Base-by-base conservation (phyloP, 2,113 vertebrate genomes). In the Pachycephala philippinensis region DNA sequence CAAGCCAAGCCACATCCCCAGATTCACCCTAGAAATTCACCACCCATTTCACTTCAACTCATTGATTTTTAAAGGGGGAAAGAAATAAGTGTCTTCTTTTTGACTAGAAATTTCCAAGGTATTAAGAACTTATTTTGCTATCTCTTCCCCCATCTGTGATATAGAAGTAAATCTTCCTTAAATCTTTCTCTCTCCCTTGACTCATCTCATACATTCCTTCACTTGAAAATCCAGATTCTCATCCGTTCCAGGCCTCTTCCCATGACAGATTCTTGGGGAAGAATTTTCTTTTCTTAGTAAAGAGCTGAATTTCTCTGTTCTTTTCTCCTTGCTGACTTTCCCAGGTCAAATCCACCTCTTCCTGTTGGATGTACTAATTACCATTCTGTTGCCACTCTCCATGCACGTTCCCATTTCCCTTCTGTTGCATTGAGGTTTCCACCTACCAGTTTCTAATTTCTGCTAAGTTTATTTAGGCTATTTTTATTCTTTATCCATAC, bases 151-250 rank as follows among this genome's bases (percentile, higher is more conserved):
- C 93, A 93, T 93, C 94, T 94, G 54, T 42, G 85, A 76, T 49
- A 49, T 0, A 83, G 74, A 93, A 95, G 61, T 93, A 95, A 96
- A 95, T 88, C 90, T 91, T 88, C n/a, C 82, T 75, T 86, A 89
- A 93, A 89, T 83, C 87, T 76, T 71, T 54, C 31, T 72, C 53
- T 91, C 89, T 60, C 90, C 88, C 87, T 80, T 90, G 90, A 93
- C 90, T 93, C 90, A 85, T 88, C 66, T 95, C 49, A 52, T 52
- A 75, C 71, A 88, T 96, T 94, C 84, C 49, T 91, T 78, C 74
- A 49, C 53, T 88, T 68, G 42, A 56, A 93, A 87, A 89, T 93
- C 39, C 88, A 87, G 72, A 88, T 86, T 86, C 82, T 91, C 71
- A 86, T 94, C 93, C 7, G 13, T 81, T 96, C 85, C 96, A 95